Evolutionary conservation across 1,140 invertebrate genomes (phyloP).

Genomic region (Drosophila suzukii): DNA sequence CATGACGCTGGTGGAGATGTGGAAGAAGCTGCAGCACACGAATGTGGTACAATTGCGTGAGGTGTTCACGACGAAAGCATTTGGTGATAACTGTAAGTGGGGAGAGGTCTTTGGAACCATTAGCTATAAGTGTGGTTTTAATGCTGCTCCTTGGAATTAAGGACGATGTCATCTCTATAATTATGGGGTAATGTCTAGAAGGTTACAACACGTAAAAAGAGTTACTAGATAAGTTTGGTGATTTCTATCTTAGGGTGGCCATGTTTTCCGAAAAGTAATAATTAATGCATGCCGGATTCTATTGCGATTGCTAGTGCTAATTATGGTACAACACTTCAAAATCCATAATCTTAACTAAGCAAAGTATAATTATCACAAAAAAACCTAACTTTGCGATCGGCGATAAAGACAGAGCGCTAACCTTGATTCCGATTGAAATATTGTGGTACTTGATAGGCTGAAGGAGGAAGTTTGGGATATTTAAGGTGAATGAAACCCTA

Average conservation of each 20-base stretch:
- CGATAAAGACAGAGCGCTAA: slow-evolving; percentile 1
- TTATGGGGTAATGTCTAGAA: background rate
- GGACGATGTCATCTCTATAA: background rate
- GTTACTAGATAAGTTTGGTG: background rate
- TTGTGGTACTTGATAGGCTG: background rate
- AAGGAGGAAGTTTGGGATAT: background rate
- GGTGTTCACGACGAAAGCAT: slow-evolving; percentile 97
- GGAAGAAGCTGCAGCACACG: slow-evolving; percentile 97
- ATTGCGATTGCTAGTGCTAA: background rate
- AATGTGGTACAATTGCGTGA: slow-evolving; percentile 96
- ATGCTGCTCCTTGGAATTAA: slow-evolving; percentile 15
- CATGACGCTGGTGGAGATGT: slow-evolving; percentile 94
- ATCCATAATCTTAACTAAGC: background rate
- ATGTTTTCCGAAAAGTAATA: background rate
- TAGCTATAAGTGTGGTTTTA: background rate
- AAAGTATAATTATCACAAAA: background rate
- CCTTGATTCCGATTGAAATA: background rate
- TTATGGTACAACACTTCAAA: background rate
- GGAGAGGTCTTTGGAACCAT: background rate
- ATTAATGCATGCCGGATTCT: background rate
- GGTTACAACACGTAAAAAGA: background rate
- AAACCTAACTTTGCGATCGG: background rate
- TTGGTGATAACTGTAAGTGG: slow-evolving; percentile 96
- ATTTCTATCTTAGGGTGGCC: background rate
- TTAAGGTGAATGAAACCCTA: background rate